Conservation (phyloP, 2,888 invertebrate genomes). For the Dasysyrphus albostriatus region DNA sequence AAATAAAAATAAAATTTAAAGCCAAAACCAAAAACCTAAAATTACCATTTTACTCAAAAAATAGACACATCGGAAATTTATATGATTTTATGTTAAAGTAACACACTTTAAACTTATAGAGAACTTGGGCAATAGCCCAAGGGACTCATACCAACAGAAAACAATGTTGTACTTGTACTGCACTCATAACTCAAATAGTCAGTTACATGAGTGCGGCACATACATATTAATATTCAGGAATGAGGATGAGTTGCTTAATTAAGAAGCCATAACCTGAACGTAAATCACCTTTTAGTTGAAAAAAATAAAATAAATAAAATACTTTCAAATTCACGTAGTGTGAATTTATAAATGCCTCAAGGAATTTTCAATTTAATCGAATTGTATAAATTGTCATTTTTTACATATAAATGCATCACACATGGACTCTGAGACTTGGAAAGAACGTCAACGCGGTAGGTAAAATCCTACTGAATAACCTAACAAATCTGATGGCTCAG, state of each 20-base stretch:
- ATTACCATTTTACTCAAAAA: not conserved
- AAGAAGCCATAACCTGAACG: constrained; percentile 73
- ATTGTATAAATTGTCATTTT: constrained; percentile 47
- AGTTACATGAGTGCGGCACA: constrained; percentile 44
- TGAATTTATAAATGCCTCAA: constrained; percentile 62
- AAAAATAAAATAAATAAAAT: no score
- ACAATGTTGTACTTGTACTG: constrained; percentile 39
- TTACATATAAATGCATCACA: constrained; percentile 28
- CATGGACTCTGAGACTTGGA: constrained; percentile 37
- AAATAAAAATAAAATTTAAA: not conserved
- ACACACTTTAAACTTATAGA: not conserved
- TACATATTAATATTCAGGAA: constrained; percentile 66
- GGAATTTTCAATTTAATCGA: constrained; percentile 67
- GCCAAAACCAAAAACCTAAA: not conserved
- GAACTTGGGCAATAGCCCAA: constrained; percentile 4
- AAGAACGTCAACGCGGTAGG: constrained; percentile 59
- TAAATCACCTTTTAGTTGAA: constrained; percentile 64
- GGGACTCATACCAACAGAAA: constrained; percentile 40
- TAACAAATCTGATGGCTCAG: constrained; percentile 56
- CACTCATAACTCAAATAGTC: constrained; percentile 67
- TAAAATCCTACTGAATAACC: constrained; percentile 49
- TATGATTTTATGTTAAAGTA: not conserved
- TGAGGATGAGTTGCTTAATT: constrained; percentile 71
- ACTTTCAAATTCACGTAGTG: constrained; percentile 69
- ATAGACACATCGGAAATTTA: not conserved